phyloP scores from a whole-genome alignment of 2,888 invertebrate species.

The Nebria salina region DNA sequence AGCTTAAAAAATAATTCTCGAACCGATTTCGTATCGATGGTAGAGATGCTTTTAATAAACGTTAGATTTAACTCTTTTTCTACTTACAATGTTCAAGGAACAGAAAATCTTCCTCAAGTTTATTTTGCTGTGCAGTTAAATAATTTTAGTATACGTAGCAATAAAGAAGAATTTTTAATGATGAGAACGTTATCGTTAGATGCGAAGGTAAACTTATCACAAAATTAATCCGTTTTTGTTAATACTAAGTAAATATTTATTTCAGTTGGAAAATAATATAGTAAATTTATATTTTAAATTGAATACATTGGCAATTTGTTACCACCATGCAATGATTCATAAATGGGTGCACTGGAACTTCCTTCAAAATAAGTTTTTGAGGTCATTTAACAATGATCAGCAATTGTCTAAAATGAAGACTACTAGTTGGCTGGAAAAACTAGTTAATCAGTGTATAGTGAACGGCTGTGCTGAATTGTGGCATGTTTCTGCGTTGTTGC shows the following conservation, averaged over 20 bases:
- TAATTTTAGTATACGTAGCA: conserved; percentile 71
- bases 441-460: conserved; percentile 68
- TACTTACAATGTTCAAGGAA: conserved; percentile 52
- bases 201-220: conserved; percentile 66
- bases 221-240: conserved; percentile 23
- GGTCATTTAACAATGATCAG: conserved; percentile 40
- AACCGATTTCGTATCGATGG: conserved; percentile 74
- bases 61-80: conserved; percentile 36
- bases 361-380: conserved; percentile 60
- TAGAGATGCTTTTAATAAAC: conserved; percentile 54
- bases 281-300: conserved; percentile 74
- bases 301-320: conserved; percentile 75
- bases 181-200: conserved; percentile 70
- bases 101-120: conserved; percentile 64
- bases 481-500: conserved; percentile 68
- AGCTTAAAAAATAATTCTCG: conserved; percentile 75
- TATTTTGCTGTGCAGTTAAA: conserved; percentile 73
- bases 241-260: conserved; percentile 44
- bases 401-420: conserved; percentile 25
- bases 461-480: conserved; percentile 76
- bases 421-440: conserved; percentile 59
- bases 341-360: conserved; percentile 69
- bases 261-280: conserved; percentile 70
- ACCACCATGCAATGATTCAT: conserved; percentile 71
- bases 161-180: conserved; percentile 67